Base-by-base conservation (phyloP, 2,888 invertebrate genomes). In the Lasioglossum calceatum region DNA sequence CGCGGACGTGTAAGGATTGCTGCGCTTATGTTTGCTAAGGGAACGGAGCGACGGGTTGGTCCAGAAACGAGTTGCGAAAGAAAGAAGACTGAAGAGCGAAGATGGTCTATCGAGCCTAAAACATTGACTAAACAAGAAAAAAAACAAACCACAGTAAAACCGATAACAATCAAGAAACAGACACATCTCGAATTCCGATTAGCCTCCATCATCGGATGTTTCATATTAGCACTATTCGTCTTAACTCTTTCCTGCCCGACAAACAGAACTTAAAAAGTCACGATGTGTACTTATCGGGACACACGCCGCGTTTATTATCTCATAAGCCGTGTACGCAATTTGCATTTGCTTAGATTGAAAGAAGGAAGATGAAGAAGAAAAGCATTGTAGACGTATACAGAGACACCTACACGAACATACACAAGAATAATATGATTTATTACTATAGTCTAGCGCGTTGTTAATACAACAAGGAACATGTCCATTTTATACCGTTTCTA, bases 401-500 rank as follows among this genome's bases (percentile, higher is more conserved):
- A 67, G 3, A 36, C 23, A 89, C 47, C 77, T 39, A 70, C 39
- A 70, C 70, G 36, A 10, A 70, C 23, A 70, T 39, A 70, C 42
- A 70, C 36, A 70, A 74, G 42, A 50, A 54, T 16, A 32, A 79
- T 71, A 83, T 76, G 81, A 87, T 85, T 75, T 85, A 83, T 85
- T 85, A 83, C 85, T 54, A 76, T 77, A 84, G 82, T 83, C n/a
- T 79, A 85, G 84, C 47, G 67, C 64, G 47, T 83, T 86, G 79
- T 83, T 86, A 71, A 80, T 67, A 79, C 86, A 83, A 87, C 64
- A 82, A 86, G 67, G 84, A 88, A 91, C 86, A 92, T 94, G 93
- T 93, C 95, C 94, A 95, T 95, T 95, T 95, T 95, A 93, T 95
- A 95, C 95, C 88, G 90, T 95, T 95, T 94, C 93, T 95, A 94